Evolutionary conservation across 1,140 invertebrate species (phyloP).

Genomic region (Drosophila ficusphila): DNA sequence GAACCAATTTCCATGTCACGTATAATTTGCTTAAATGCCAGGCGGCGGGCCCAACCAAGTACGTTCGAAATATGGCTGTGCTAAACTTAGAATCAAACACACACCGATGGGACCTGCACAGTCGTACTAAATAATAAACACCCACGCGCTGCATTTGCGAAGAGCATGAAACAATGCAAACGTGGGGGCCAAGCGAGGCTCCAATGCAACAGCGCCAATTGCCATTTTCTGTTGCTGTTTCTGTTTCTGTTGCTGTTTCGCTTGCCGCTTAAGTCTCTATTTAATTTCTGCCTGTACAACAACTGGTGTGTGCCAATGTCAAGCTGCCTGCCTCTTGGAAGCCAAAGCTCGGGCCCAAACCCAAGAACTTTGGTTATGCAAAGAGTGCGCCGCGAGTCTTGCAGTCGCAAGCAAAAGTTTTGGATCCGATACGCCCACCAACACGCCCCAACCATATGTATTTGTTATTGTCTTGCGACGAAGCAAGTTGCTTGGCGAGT

Average conservation of each 20-base stretch:
- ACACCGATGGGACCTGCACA: slow-evolving; percentile 15
- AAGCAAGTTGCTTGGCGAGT: background rate
- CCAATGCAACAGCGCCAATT: slow-evolving; percentile 62
- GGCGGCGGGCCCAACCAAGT: too few species aligned
- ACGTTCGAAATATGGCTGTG: background rate
- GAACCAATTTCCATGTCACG: slow-evolving; percentile 37
- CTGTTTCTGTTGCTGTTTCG: background rate
- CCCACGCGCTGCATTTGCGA: slow-evolving; percentile 19
- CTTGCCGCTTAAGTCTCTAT: too few species aligned
- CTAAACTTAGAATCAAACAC: slow-evolving; percentile 41
- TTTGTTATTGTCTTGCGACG: slow-evolving; percentile 60
- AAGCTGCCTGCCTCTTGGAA: slow-evolving; percentile 29
- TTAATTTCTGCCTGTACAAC: background rate
- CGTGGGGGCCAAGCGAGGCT: slow-evolving; percentile 20
- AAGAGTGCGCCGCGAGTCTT: slow-evolving; percentile 40
- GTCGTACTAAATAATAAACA: slow-evolving; percentile 30
- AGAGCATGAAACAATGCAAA: slow-evolving; percentile 31
- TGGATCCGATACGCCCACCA: slow-evolving; percentile 44
- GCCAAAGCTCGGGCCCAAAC: slow-evolving; percentile 22
- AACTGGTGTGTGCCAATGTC: slow-evolving; percentile 66
- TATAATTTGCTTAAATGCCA: slow-evolving; percentile 26
- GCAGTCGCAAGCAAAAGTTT: slow-evolving; percentile 45
- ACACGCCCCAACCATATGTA: slow-evolving; percentile 15
- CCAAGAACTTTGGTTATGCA: slow-evolving; percentile 79
- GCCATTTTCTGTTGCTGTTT: slow-evolving; percentile 7